Evolutionary conservation across 2,888 invertebrate species (phyloP).

Genomic region (Drosophila prolongata): DNA sequence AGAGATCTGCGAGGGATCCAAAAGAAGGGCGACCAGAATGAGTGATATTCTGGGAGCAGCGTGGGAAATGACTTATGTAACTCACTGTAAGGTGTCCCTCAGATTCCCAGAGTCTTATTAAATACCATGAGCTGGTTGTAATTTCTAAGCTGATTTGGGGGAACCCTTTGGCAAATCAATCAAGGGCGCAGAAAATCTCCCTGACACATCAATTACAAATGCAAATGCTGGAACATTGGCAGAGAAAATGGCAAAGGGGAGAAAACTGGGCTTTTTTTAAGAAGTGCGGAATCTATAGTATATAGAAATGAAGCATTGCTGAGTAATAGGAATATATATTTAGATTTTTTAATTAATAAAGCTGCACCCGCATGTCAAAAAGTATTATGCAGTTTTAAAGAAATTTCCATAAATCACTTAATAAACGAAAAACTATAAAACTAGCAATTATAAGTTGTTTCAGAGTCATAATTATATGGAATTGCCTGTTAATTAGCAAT

Average conservation of each 20-base stretch:
- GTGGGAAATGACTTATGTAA: slow-evolving; percentile 72
- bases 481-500: slow-evolving; percentile 44
- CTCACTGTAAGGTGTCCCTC: slow-evolving; percentile 27
- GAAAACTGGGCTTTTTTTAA: too few relatives aligned
- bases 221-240: slow-evolving; percentile 18
- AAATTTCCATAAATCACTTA: slow-evolving; percentile 29
- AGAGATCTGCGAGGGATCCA: slow-evolving; percentile 29
- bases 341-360: background rate
- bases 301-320: background rate
- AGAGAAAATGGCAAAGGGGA: background rate
- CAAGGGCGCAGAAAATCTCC: slow-evolving; percentile 9
- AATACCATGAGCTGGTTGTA: slow-evolving; percentile 70
- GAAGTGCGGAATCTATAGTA: too few relatives aligned
- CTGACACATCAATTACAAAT: slow-evolving; percentile 31
- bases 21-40: slow-evolving; percentile 22
- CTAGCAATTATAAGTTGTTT: slow-evolving; percentile 20
- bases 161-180: slow-evolving; percentile 41
- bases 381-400: slow-evolving; percentile 11
- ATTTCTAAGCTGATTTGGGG: slow-evolving; percentile 66
- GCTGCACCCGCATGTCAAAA: slow-evolving; percentile 11
- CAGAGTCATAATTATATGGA: slow-evolving; percentile 15
- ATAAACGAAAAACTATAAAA: slow-evolving; percentile 2
- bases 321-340: background rate
- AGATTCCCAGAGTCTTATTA: slow-evolving; percentile 55
- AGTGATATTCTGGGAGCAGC: slow-evolving; percentile 62